These are phyloP conservation scores for Ptilodon capucinus DNA, from an alignment of 2,888 invertebrate genomes.

Conservation along the genomic window DNA sequence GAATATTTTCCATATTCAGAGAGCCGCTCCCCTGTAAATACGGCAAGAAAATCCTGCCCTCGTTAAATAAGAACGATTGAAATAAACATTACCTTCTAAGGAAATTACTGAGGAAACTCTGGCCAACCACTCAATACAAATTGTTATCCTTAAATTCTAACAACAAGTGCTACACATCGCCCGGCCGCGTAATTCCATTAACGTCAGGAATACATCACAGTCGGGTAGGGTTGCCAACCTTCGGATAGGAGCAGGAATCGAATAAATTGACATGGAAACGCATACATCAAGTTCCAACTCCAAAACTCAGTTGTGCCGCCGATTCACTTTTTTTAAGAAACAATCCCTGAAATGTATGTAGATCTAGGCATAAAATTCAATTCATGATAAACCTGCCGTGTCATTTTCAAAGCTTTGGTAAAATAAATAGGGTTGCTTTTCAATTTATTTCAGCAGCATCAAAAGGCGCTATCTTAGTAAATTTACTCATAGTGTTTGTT, in stretches of 20 bases:
- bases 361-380: too few species aligned
- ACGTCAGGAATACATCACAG: constrained; percentile 67
- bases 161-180: constrained; percentile 55
- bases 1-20: not conserved
- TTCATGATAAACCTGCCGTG: too few species aligned
- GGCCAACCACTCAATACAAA: constrained; percentile 40
- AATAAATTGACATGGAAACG: not conserved
- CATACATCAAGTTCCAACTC: not conserved
- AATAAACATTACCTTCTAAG: constrained; percentile 6
- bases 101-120: constrained; percentile 17
- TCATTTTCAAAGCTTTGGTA: too few species aligned
- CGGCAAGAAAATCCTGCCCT: not conserved
- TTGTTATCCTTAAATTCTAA: constrained; percentile 45
- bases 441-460: too few species aligned
- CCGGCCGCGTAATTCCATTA: constrained; percentile 66
- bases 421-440: too few species aligned
- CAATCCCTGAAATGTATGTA: too few species aligned
- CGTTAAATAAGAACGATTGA: constrained; percentile 2
- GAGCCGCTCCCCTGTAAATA: not conserved
- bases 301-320: not conserved
- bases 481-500: too few species aligned
- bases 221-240: constrained; percentile 15
- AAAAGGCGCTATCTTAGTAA: too few species aligned
- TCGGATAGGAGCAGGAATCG: not conserved
- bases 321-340: too few species aligned